These are phyloP conservation scores for Isoperla grammatica DNA, from an alignment of 2,888 invertebrate species.

Conservation along the genomic window DNA sequence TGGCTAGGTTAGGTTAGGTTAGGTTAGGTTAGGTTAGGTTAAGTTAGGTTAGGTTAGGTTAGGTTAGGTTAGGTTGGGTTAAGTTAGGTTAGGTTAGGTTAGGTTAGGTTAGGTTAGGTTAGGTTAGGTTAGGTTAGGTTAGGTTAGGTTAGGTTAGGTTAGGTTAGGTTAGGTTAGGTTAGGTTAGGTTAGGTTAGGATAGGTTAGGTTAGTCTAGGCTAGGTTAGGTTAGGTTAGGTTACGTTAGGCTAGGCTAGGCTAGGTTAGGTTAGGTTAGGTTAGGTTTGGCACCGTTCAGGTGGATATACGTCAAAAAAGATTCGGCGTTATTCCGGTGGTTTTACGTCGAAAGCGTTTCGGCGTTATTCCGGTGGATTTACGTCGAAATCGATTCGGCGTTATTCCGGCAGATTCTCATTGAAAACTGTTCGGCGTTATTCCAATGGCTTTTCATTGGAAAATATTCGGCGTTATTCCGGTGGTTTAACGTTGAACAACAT, in stretches of 20 bases:
- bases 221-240: constrained; percentile 21
- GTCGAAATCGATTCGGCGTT: too few species aligned
- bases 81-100: constrained; percentile 19
- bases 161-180: constrained; percentile 12
- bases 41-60: constrained; percentile 19
- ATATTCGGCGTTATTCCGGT: too few species aligned
- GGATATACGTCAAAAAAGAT: too few species aligned
- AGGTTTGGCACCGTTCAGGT: too few species aligned
- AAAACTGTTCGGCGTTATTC: too few species aligned
- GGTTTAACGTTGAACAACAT: too few species aligned
- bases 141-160: too few species aligned
- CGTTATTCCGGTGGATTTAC: too few species aligned
- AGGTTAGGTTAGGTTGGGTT: constrained; percentile 20
- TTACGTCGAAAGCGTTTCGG: too few species aligned
- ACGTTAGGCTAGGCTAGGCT: constrained; percentile 15
- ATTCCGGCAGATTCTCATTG: too few species aligned
- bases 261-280: constrained; percentile 18
- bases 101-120: constrained; percentile 17
- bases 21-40: constrained; percentile 14
- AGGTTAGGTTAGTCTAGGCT: constrained; percentile 8
- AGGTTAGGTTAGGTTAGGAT: constrained; percentile 13
- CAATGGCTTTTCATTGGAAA: too few species aligned
- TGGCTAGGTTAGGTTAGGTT: constrained; percentile 19
- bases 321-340: too few species aligned
- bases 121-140: constrained; percentile 17